Percentiles rank a stretch among this genome's conserved stretches.
phyloP scores from a whole-genome alignment of 1,140 invertebrate genomes.

The Ctenoplectra terminalis region DNA sequence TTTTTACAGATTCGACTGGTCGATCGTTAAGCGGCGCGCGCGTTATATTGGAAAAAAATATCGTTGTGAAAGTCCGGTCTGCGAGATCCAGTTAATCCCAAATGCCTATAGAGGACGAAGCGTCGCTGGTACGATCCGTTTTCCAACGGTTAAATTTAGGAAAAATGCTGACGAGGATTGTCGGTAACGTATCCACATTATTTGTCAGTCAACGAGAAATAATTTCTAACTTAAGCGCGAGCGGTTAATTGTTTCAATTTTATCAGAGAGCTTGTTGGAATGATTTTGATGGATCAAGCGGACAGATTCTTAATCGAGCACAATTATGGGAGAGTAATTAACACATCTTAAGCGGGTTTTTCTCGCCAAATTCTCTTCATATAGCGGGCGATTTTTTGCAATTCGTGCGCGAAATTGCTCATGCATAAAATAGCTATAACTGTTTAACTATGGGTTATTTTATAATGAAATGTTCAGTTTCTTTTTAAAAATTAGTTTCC shows the following conservation, averaged over 20 bases:
- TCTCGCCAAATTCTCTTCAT: too few relatives aligned
- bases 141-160: not conserved
- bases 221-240: not conserved
- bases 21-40: not conserved
- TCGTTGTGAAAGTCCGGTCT: not conserved
- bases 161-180: not conserved
- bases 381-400: too few relatives aligned
- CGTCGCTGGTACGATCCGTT: not conserved
- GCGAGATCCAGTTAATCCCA: not conserved
- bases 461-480: too few relatives aligned
- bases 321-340: too few relatives aligned
- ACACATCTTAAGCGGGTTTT: too few relatives aligned
- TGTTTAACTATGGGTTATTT: too few relatives aligned
- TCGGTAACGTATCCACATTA: not conserved
- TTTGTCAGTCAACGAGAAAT: not conserved
- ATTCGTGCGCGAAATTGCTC: too few relatives aligned
- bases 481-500: too few relatives aligned
- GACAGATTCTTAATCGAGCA: too few relatives aligned
- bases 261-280: too few relatives aligned
- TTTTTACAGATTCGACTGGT: not conserved
- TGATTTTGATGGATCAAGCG: not conserved
- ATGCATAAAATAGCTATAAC: too few relatives aligned
- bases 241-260: not conserved
- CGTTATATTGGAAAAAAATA: slow-evolving; percentile 13
- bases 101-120: not conserved